Evolutionary conservation across 1,140 invertebrate genomes (phyloP), one percentile per base, ranked within the genome.

Genomic region (Trichoplusia ni): DNA sequence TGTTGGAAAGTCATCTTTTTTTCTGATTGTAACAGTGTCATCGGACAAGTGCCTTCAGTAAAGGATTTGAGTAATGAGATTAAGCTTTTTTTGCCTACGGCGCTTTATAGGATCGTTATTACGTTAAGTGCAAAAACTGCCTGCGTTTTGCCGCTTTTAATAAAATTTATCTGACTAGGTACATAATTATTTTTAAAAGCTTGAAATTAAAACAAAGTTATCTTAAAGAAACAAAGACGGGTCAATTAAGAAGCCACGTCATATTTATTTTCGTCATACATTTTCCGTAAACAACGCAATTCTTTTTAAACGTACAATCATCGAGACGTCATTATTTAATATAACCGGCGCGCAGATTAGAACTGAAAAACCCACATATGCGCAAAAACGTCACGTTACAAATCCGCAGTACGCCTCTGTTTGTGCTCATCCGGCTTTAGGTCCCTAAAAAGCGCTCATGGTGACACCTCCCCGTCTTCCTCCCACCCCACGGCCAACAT

Each of bases 391-490:
- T 64, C 67, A 67, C 68, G 76, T 76, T 73, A 71, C 77, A 82
- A 79, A 58, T 77, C 72, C 76, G 69, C 75, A 73, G 64, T 71
- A 51, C 69, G 64, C 70, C 71, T 64, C 69, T 66, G 71, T 69
- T 70, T 64, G 71, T 61, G 71, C 75, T 82, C 71, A 81, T 82
- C 81, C 80, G 75, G 63, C 73, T 69, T 74, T 35, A 70, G 75
- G 73, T 78, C 79, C 82, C 80, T 84, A 82, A 86, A 86, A 82
- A 82, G 74, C 76, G 67, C 75, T 70, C 64, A 64, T 78, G 82
- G 84, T 86, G 86, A 88, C 85, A 88, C 85, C 82, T 84, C 74
- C 81, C 77, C 69, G 68, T 73, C 82, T 69, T 71, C 82, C 73
- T 76, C 72, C 65, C 69, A 77, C 71, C 67, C 68, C 69, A 67